Evolutionary conservation across 2,113 vertebrate genomes (phyloP).

Genomic region (Heterotis niloticus): DNA sequence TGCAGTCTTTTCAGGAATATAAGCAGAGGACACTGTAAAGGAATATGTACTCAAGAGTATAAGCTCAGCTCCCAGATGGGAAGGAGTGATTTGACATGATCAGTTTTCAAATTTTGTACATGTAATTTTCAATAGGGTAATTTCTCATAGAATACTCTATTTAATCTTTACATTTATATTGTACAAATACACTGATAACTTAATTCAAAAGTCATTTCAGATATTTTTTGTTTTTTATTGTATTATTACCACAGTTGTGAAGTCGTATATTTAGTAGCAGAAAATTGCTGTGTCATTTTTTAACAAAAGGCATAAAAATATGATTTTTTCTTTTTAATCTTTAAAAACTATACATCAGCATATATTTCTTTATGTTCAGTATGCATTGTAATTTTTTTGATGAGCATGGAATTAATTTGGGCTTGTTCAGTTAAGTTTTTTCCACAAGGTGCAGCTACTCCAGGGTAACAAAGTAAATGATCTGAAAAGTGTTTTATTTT

Average conservation of each 20-base stretch:
- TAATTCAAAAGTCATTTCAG: not conserved
- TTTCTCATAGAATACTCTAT: not conserved
- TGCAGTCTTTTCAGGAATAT: not conserved
- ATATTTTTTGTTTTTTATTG: not conserved
- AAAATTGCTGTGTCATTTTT: not conserved
- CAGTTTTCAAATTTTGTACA: not conserved
- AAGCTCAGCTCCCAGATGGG: not conserved
- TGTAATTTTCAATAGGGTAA: not conserved
- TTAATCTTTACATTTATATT: not conserved
- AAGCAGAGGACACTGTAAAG: not conserved
- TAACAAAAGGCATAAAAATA: slow-evolving; percentile 3
- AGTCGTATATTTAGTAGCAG: not conserved
- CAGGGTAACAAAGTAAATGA: not conserved
- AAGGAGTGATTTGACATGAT: not conserved
- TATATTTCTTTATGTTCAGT: not conserved
- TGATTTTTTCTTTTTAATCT: not conserved
- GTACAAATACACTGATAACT: not conserved
- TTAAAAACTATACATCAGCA: not conserved
- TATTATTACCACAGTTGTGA: not conserved
- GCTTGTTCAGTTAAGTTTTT: slow-evolving; percentile 5
- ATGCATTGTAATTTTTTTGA: not conserved
- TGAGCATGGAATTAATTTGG: not conserved
- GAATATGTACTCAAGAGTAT: not conserved
- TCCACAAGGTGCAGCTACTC: no score
- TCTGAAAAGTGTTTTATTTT: slow-evolving; percentile 9